phyloP scores from a whole-genome alignment of 2,888 invertebrate species.

The Adela reaumurella region DNA sequence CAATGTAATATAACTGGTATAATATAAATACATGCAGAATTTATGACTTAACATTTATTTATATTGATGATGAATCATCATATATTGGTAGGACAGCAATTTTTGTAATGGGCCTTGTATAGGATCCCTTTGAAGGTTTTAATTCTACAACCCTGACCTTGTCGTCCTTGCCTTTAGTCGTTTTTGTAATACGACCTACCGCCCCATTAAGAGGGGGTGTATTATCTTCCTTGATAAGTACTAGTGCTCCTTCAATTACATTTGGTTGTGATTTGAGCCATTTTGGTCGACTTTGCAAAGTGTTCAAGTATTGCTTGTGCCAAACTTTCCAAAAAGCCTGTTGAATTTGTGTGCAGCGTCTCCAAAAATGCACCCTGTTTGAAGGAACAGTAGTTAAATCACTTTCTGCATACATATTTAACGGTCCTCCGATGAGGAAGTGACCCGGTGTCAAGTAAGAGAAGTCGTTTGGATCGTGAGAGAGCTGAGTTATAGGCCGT shows the following conservation, averaged over 20 bases:
- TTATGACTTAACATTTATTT: too few species aligned
- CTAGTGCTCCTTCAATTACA: neutral
- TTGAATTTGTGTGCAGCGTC: slow-evolving; percentile 1
- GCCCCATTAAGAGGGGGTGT: neutral
- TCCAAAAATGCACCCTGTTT: neutral
- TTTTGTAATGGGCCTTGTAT: too few species aligned
- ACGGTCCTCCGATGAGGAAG: neutral
- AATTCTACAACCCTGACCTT: neutral
- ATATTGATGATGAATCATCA: too few species aligned
- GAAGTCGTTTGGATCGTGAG: slow-evolving; percentile 1
- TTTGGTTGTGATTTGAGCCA: neutral
- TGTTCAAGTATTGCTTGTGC: neutral
- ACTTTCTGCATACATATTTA: neutral
- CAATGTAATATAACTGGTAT: too few species aligned
- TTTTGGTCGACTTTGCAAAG: neutral
- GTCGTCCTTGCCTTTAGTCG: neutral
- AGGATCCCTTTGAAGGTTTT: neutral
- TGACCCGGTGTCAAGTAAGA: slow-evolving; percentile 4
- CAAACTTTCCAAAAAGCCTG: slow-evolving; percentile 5
- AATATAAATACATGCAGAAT: too few species aligned
- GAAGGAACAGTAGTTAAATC: neutral
- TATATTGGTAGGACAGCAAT: too few species aligned
- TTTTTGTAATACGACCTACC: neutral
- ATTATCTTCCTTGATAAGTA: neutral
- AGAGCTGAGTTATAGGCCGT: slow-evolving; percentile 1